Evolutionary conservation across 2,113 vertebrate genomes (phyloP), one percentile per base, ranked within the genome.

Genomic region (Grallaria varia): DNA sequence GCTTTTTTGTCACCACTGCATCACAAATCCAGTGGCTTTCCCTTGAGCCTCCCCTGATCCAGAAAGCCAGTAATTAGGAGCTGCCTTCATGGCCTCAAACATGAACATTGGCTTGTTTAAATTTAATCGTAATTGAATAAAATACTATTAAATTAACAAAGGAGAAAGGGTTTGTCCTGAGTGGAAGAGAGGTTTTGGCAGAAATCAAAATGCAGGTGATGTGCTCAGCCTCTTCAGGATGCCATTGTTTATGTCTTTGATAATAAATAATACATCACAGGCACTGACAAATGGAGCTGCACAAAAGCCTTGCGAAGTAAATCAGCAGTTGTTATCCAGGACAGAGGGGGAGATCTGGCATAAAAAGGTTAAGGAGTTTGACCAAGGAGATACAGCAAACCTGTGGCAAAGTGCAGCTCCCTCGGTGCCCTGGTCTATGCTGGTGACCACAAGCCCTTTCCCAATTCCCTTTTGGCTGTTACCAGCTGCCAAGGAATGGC

Each of bases 171-270:
- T 68, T 86, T 88, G 37, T 71, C 55, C 53, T 75, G 64, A 49
- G 77, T 18, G 47, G 74, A 56, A 59, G 64, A 72, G 28, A 92
- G 72, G 23, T 63, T 93, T 87, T 79, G 93, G 86, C 73, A 96
- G 95, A 90, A 92, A 97, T 97, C 93, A 96, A 93, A 87, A 96
- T 92, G 90, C 93, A 93, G 90, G 80, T 89, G 90, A 93, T 87
- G 90, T 69, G 68, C 69, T 89, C 80, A 62, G 92, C 87, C 39
- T 69, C 77, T 89, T 91, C 80, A 44, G 62, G 73, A 88, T 71
- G 90, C 3, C 2, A 84, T 69, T 96, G 95, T 94, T 96, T 96
- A 87, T 89, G 84, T 64, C 85, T 95, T 60, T 84, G 90, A 75
- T 73, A 76, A 96, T 95, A 97, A 96, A 96, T 95, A 94, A 94